A percentile compares a stretch with the other conserved stretches of the same genome.
These are phyloP conservation scores for Dichetophora obliterata DNA, from an alignment of 2,888 invertebrate genomes.

Conservation along the genomic window DNA sequence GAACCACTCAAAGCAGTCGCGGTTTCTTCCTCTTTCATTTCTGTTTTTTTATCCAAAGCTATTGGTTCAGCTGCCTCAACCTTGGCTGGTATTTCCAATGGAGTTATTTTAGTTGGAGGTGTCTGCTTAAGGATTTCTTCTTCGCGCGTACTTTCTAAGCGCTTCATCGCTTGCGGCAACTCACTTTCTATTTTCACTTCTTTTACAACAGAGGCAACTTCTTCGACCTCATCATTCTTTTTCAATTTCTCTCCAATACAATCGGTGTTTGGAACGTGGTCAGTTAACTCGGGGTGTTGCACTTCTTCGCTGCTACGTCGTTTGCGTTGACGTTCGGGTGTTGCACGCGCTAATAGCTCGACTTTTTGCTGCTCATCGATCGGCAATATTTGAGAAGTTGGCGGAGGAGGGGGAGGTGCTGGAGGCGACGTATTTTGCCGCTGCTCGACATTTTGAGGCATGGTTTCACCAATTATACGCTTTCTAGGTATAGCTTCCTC, in stretches of 20 bases:
- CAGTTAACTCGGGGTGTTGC: slow-evolving; percentile 41
- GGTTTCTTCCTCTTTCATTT: slow-evolving; percentile 13
- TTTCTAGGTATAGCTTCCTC: slow-evolving; percentile 59
- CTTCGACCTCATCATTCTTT: slow-evolving; percentile 49
- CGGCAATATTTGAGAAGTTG: too few relatives aligned
- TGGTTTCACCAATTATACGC: slow-evolving; percentile 57
- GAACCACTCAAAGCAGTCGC: slow-evolving; percentile 24
- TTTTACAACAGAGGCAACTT: not conserved
- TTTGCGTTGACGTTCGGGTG: slow-evolving; percentile 56
- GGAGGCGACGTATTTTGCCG: too few relatives aligned
- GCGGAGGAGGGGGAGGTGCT: too few relatives aligned
- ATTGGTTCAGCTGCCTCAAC: not conserved
- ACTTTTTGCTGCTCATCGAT: slow-evolving; percentile 12
- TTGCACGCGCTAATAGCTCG: slow-evolving; percentile 8
- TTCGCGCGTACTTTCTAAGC: not conserved
- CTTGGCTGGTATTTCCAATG: not conserved
- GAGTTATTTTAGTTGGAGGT: not conserved
- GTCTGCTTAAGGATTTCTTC: not conserved
- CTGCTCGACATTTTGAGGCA: not conserved
- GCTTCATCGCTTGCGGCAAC: not conserved
- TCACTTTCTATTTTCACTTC: not conserved
- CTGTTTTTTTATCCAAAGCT: not conserved
- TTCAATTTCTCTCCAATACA: slow-evolving; percentile 53
- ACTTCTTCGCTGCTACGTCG: slow-evolving; percentile 61
- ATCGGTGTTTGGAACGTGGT: slow-evolving; percentile 36